phyloP scores from a whole-genome alignment of 2,113 vertebrate genomes.

The Phalacrocorax aristotelis region DNA sequence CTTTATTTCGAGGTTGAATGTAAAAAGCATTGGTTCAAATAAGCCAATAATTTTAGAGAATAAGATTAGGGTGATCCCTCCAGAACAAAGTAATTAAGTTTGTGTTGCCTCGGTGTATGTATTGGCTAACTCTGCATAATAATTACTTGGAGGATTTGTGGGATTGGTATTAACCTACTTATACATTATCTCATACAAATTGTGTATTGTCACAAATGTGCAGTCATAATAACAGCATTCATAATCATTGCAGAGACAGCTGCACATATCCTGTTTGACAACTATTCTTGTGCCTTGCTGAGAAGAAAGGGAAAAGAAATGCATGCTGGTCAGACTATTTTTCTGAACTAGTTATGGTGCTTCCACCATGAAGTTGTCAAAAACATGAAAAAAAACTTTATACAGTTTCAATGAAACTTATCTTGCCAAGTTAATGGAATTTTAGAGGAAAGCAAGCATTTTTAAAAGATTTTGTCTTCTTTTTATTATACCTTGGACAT shows the following conservation, averaged over 20 bases:
- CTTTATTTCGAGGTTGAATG: neutral
- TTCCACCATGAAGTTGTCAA: neutral
- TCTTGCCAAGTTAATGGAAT: neutral
- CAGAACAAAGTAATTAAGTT: neutral
- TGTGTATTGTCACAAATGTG: neutral
- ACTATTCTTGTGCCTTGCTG: neutral
- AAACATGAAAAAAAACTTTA: neutral
- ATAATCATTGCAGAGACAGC: neutral
- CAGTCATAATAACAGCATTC: neutral
- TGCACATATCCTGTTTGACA: neutral
- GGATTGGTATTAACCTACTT: neutral
- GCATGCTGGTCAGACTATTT: neutral
- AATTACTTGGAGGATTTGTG: neutral
- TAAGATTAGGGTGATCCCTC: neutral
- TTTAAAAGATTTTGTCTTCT: neutral
- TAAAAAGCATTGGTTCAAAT: neutral
- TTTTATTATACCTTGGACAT: neutral
- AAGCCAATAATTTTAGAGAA: neutral
- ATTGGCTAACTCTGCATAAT: neutral
- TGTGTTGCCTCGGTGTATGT: neutral
- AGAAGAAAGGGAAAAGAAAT: neutral
- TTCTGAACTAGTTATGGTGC: neutral
- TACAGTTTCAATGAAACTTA: neutral
- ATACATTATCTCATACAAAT: neutral
- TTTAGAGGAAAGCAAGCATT: neutral